These are phyloP conservation scores for Adelphocoris suturalis DNA, from an alignment of 2,888 invertebrate species.

Conservation along the genomic window DNA sequence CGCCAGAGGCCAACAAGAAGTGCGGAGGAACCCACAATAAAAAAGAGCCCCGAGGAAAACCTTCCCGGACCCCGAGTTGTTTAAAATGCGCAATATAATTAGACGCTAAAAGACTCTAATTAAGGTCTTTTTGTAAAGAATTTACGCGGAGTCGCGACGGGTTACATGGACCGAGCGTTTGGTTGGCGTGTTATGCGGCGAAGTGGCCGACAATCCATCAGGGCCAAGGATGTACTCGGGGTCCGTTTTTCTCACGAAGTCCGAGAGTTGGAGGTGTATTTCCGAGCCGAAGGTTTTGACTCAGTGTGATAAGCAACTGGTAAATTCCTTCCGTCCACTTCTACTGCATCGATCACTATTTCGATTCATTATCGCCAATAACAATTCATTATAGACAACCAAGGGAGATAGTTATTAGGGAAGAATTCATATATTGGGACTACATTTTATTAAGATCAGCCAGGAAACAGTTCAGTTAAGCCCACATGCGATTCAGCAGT, in stretches of 20 bases:
- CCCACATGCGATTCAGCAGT: too few species aligned
- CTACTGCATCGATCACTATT: too few species aligned
- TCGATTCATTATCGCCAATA: too few species aligned
- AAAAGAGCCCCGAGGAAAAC: not conserved
- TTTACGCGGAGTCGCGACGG: constrained; percentile 44
- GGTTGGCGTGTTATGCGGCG: constrained; percentile 27
- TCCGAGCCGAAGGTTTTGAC: not conserved
- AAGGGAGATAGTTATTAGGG: too few species aligned
- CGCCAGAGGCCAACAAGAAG: not conserved
- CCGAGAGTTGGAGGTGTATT: not conserved
- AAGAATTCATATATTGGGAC: too few species aligned
- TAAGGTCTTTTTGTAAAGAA: constrained; percentile 48
- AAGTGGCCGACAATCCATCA: constrained; percentile 49
- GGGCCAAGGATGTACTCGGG: not conserved
- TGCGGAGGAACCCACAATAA: not conserved
- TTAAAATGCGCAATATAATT: constrained; percentile 66
- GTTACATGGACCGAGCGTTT: not conserved
- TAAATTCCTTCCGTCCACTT: too few species aligned
- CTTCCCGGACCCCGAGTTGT: not conserved
- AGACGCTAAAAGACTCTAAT: constrained; percentile 61
- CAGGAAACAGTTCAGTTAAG: too few species aligned
- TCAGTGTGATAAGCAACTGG: too few species aligned
- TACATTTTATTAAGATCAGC: too few species aligned
- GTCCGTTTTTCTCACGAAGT: constrained; percentile 15
- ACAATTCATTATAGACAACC: too few species aligned